Percentiles rank a stretch among this genome's conserved stretches.
These are phyloP conservation scores for Eonycteris spelaea DNA, from an alignment of 2,113 vertebrate species.

Conservation along the genomic window DNA sequence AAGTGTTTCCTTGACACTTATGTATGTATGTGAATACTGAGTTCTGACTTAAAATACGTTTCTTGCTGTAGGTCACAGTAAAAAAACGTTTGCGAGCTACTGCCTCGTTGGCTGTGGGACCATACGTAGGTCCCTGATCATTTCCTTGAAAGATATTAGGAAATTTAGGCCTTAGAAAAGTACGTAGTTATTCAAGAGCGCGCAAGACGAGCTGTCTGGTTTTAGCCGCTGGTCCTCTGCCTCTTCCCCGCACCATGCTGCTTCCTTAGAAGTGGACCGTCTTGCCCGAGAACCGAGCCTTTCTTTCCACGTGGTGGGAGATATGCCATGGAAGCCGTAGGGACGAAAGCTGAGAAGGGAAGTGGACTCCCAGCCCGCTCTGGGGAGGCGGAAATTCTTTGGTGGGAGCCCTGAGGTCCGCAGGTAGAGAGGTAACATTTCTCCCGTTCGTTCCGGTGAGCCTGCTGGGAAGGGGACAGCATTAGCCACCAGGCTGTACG, in stretches of 20 bases:
- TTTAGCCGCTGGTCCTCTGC: not conserved
- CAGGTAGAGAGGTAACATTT: slow-evolving; percentile 11
- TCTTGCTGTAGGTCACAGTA: not conserved
- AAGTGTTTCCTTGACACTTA: not conserved
- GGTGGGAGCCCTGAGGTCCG: not conserved
- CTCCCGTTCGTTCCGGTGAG: not conserved
- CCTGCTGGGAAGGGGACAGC: not conserved
- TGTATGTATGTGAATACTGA: not conserved
- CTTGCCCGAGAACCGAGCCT: not conserved
- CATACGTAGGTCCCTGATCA: not conserved
- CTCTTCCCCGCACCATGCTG: not conserved
- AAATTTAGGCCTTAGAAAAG: not conserved
- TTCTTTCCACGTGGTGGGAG: slow-evolving; percentile 1
- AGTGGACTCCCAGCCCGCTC: not conserved
- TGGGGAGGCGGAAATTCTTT: slow-evolving; percentile 11
- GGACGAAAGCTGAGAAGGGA: slow-evolving; percentile 58
- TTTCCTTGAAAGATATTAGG: not conserved
- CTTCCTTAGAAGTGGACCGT: not conserved
- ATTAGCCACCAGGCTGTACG: too few relatives aligned
- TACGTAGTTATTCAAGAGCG: not conserved
- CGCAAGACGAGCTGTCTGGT: not conserved
- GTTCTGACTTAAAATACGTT: not conserved
- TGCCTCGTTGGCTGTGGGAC: not conserved
- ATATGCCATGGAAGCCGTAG: not conserved
- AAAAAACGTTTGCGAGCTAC: not conserved